Conservation (phyloP, 2,888 invertebrate species). For the Adelphocoris suturalis region DNA sequence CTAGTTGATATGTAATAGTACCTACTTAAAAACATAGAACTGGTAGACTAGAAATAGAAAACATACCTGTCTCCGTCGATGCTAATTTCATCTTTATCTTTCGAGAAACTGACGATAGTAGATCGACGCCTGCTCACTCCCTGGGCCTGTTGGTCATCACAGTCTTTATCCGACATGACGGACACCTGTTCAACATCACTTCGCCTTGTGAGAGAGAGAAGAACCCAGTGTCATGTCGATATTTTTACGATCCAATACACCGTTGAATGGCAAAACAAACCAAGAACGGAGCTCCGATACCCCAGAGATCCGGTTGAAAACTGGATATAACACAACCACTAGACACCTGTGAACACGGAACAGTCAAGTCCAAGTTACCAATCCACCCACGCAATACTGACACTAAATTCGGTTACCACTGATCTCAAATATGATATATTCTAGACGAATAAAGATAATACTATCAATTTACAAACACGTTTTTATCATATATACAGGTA, state of each 20-base stretch:
- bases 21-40: no score
- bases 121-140: constrained; percentile 65
- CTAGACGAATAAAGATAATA: constrained; percentile 62
- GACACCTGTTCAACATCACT: constrained; percentile 34
- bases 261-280: neutral
- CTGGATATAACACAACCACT: neutral
- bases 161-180: constrained; percentile 48
- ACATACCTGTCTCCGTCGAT: constrained; percentile 63
- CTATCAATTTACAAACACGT: constrained; percentile 75
- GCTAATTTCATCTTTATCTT: constrained; percentile 75
- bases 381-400: neutral
- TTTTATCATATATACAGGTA: constrained; percentile 74
- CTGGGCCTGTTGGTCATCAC: neutral
- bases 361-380: neutral
- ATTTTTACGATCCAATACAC: neutral
- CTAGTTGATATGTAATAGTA: no score
- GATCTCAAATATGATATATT: constrained; percentile 43
- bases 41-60: no score
- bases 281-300: no score
- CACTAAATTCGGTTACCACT: neutral
- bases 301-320: neutral
- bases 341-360: constrained; percentile 35
- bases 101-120: constrained; percentile 75
- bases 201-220: neutral
- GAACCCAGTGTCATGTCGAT: neutral